These are phyloP conservation scores for Pseudobourletiella spinata DNA, from an alignment of 1,140 invertebrate genomes.

Conservation along the genomic window DNA sequence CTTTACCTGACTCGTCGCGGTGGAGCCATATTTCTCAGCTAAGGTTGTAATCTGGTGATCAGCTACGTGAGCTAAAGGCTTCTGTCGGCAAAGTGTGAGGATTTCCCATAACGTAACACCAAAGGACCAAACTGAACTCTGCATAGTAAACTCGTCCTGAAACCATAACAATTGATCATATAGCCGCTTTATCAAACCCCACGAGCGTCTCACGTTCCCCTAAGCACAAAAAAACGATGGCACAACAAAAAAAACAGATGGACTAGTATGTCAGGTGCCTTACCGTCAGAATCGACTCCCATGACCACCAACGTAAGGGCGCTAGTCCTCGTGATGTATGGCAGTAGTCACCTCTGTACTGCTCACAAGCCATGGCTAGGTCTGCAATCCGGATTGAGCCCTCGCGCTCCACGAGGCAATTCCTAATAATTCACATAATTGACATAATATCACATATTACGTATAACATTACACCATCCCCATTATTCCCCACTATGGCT, in stretches of 20 bases:
- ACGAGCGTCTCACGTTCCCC: too few relatives aligned
- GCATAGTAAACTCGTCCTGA: conserved; percentile 70
- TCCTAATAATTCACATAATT: too few relatives aligned
- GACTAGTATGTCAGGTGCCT: too few relatives aligned
- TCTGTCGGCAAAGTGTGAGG: conserved; percentile 53
- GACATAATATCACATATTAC: too few relatives aligned
- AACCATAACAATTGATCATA: too few relatives aligned
- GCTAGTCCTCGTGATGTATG: conserved; percentile 28
- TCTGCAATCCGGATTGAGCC: conserved; percentile 74
- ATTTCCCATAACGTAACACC: conserved; percentile 86
- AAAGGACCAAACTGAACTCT: conserved; percentile 82
- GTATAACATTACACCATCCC: too few relatives aligned
- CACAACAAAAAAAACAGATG: too few relatives aligned
- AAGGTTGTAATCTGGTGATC: conserved; percentile 30
- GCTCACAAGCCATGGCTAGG: conserved; percentile 49
- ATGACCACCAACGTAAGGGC: conserved; percentile 64
- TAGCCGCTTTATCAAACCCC: too few relatives aligned
- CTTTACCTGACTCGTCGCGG: conserved; percentile 17
- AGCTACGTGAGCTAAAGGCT: conserved; percentile 30
- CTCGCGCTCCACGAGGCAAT: conserved; percentile 71
- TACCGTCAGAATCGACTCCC: conserved; percentile 59
- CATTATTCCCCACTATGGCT: too few relatives aligned
- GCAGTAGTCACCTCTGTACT: conserved; percentile 33
- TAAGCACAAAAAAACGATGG: too few relatives aligned
- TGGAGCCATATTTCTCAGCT: conserved; percentile 30